Evolutionary conservation across 2,888 invertebrate genomes (phyloP), one percentile per base, ranked within the genome.

Genomic region (Drosophila anomalata): DNA sequence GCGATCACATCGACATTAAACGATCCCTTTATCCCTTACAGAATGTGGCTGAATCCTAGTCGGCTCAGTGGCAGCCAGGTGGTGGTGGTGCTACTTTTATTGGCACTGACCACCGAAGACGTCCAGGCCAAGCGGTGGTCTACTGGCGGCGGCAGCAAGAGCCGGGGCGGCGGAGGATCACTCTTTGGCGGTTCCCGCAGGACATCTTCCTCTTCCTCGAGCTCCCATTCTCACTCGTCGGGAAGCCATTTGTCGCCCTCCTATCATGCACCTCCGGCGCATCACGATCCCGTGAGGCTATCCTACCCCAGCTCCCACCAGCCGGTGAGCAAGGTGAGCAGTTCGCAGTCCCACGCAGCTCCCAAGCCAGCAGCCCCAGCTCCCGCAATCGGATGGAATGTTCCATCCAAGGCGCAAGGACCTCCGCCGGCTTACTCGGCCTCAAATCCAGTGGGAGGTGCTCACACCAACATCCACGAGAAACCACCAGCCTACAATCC

Each of bases 381-480:
- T 1, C 66, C 90, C 3, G 87, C 91, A 24, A 84, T 91, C 12
- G 91, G 91, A 24, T 91, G 91, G 91, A 91, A 91, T 80, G 89
- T 89, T 5, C 89, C 22, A 4, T 4, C 89, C 3, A 89, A 90
- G 52, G 48, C 87, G 0, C 89, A 89, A 51, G 91, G 91, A 5
- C 90, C 91, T n/a, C 91, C 91, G 36, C 91, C 91, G 5, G 83
- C 90, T 0, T 91, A 91, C 62, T 89, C 90, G 0, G 78, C 89
- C 14, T 73, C 76, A 1, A 90, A 90, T 76, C 88, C 90, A 0
- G 76, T 56, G 1, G 91, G 91, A 4, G 91, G 91, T 3, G 91
- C 91, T 0, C 87, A 72, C 44, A 88, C 91, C 11, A 91, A 91
- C 52, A 66, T 91, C 0, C 71, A 91, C 51, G 90, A 91, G 53